phyloP scores from a whole-genome alignment of 2,888 invertebrate species.

The Odontocolon sp. region DNA sequence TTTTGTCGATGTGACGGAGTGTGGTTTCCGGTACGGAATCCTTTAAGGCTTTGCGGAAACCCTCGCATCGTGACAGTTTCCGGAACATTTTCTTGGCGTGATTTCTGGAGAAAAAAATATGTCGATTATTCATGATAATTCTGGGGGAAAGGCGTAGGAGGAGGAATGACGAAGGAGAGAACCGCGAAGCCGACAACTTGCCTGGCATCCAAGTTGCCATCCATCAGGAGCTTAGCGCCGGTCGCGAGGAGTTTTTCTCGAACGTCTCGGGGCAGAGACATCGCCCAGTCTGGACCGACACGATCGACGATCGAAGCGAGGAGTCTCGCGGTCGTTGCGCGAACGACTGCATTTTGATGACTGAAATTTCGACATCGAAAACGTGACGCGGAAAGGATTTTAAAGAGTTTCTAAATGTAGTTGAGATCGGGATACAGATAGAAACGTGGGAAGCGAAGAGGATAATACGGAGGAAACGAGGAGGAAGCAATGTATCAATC shows the following conservation, averaged over 20 bases:
- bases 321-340: slow-evolving; percentile 91
- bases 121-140: neutral
- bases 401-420: neutral
- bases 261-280: slow-evolving; percentile 88
- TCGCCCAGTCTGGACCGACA: slow-evolving; percentile 87
- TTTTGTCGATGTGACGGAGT: slow-evolving; percentile 92
- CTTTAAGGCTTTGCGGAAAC: slow-evolving; percentile 88
- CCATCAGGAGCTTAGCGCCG: slow-evolving; percentile 91
- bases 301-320: slow-evolving; percentile 88
- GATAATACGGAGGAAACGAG: neutral
- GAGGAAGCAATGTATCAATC: slow-evolving; percentile 25
- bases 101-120: slow-evolving; percentile 80
- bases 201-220: slow-evolving; percentile 94
- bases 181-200: slow-evolving; percentile 70
- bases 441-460: neutral
- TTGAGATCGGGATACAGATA: too few relatives aligned
- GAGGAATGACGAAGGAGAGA: neutral
- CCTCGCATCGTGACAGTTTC: slow-evolving; percentile 86
- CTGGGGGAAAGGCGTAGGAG: neutral
- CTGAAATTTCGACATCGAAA: slow-evolving; percentile 69
- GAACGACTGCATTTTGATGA: slow-evolving; percentile 94
- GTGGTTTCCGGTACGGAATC: slow-evolving; percentile 91
- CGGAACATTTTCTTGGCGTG: slow-evolving; percentile 91
- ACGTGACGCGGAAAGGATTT: slow-evolving; percentile 4
- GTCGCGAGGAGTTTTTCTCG: slow-evolving; percentile 90